Conservation (phyloP, 2,113 vertebrate genomes). For the Penelope pileata region DNA sequence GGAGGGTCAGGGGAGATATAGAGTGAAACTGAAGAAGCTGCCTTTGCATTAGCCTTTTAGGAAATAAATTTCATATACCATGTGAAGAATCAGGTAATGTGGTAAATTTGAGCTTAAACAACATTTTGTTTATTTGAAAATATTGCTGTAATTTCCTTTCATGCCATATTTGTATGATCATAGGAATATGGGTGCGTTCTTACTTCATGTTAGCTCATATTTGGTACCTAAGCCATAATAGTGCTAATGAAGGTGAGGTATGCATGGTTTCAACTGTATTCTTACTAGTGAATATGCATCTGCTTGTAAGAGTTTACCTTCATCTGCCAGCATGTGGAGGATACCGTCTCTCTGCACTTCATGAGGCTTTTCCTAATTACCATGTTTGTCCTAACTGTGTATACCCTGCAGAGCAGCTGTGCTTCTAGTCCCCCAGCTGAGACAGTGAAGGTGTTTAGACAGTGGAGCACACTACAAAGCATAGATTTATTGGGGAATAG, state of each 20-base stretch:
- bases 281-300: neutral
- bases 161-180: neutral
- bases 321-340: neutral
- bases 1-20: neutral
- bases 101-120: neutral
- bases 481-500: neutral
- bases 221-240: neutral
- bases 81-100: neutral
- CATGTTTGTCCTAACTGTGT: neutral
- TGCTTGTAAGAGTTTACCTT: neutral
- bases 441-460: neutral
- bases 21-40: conserved; percentile 48
- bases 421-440: neutral
- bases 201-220: neutral
- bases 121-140: neutral
- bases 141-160: neutral
- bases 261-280: neutral
- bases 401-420: neutral
- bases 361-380: neutral
- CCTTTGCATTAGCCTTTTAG: conserved; percentile 76
- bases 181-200: neutral
- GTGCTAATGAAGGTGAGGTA: neutral
- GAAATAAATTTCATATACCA: neutral
- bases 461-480: accelerated
- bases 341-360: neutral